These are phyloP conservation scores for Ptychochromis oligacanthus DNA, from an alignment of 2,113 vertebrate species.

Conservation along the genomic window DNA sequence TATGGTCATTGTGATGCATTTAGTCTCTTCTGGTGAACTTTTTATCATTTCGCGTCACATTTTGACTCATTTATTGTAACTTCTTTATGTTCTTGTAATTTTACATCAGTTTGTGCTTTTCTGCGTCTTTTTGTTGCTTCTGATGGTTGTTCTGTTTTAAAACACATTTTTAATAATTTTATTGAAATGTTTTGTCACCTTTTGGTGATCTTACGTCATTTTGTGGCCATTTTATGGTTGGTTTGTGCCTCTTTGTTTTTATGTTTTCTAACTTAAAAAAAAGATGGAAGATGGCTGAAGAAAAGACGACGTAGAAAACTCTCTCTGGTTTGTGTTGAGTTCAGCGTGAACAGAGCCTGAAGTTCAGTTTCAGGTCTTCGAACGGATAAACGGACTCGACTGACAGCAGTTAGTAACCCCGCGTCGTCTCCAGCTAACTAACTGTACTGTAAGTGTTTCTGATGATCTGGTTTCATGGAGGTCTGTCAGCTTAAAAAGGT, in stretches of 20 bases:
- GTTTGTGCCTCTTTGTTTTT: background rate
- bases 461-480: no score
- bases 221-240: background rate
- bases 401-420: no score
- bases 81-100: background rate
- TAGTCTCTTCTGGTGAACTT: background rate
- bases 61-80: background rate
- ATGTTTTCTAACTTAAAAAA: background rate
- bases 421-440: background rate
- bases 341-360: background rate
- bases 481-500: background rate
- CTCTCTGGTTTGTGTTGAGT: background rate
- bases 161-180: background rate
- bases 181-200: background rate
- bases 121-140: background rate
- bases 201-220: background rate
- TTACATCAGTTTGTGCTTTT: background rate
- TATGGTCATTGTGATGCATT: background rate
- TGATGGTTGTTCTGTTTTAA: background rate
- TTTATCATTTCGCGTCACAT: background rate
- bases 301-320: background rate
- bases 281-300: background rate
- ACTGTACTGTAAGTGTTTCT: background rate
- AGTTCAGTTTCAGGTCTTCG: no score
- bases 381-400: no score